Percentiles rank a stretch among this genome's conserved stretches.
These are phyloP conservation scores for Corythaeola cristata DNA, from an alignment of 2,113 vertebrate genomes.

Conservation along the genomic window DNA sequence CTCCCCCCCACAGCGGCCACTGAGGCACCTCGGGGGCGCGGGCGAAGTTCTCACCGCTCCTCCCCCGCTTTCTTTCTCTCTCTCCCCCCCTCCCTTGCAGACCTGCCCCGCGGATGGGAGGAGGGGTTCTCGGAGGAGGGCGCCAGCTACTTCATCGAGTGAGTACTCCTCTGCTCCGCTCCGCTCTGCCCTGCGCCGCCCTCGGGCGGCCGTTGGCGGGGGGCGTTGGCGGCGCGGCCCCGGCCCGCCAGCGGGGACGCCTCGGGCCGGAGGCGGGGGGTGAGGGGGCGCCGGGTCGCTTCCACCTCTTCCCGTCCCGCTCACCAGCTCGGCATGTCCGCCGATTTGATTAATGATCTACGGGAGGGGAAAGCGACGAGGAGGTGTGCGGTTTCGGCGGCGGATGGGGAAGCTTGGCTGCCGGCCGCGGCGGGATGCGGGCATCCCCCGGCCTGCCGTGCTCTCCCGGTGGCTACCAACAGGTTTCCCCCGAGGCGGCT, in stretches of 20 bases:
- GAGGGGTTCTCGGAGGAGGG: constrained; percentile 97
- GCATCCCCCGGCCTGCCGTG: neutral
- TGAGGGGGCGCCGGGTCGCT: neutral
- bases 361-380: neutral
- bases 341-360: rapidly evolving
- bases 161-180: constrained; percentile 68
- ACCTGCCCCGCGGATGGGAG: constrained; percentile 96
- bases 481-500: constrained; percentile 30
- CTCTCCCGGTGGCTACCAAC: neutral
- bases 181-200: neutral
- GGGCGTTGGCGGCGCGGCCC: neutral
- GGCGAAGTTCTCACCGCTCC: neutral
- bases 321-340: neutral
- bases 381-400: neutral
- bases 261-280: neutral
- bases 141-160: constrained; percentile 99
- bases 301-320: neutral
- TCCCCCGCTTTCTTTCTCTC: neutral
- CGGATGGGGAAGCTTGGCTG: neutral
- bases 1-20: too few species aligned
- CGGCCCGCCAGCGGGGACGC: neutral
- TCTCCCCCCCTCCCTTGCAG: constrained; percentile 54
- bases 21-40: neutral
- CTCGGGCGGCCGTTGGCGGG: neutral
- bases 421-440: neutral